These are phyloP conservation scores for Lerista edwardsae DNA, from an alignment of 2,797 vertebrate genomes.

Conservation along the genomic window DNA sequence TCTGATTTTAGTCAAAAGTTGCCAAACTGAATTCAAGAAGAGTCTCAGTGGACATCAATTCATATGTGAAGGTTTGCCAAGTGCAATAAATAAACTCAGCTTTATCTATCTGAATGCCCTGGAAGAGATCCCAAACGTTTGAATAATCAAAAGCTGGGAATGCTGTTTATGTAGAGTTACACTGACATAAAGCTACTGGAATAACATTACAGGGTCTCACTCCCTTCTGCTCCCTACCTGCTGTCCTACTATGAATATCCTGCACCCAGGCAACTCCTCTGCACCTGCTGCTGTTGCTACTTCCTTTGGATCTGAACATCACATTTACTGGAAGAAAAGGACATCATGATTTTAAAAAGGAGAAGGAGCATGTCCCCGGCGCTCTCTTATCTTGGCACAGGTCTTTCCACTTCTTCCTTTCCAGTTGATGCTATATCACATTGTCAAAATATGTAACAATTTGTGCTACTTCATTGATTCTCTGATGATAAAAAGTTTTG, in stretches of 20 bases:
- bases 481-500: no score
- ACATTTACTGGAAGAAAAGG: background rate
- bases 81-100: background rate
- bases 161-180: background rate
- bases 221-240: background rate
- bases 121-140: background rate
- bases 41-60: constrained; percentile 3
- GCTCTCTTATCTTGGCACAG: background rate
- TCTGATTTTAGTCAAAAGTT: background rate
- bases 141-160: background rate
- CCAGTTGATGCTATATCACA: background rate
- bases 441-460: background rate
- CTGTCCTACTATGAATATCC: background rate
- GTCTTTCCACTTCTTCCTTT: background rate
- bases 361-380: background rate
- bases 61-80: background rate
- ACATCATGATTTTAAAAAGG: background rate
- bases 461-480: background rate
- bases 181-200: background rate
- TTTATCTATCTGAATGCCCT: constrained; percentile 2
- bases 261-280: no score
- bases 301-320: background rate
- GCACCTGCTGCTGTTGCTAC: background rate
- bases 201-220: background rate
- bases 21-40: background rate